Conservation (phyloP, 2,797 vertebrate species). For the Stomatorhinus walkeri region DNA sequence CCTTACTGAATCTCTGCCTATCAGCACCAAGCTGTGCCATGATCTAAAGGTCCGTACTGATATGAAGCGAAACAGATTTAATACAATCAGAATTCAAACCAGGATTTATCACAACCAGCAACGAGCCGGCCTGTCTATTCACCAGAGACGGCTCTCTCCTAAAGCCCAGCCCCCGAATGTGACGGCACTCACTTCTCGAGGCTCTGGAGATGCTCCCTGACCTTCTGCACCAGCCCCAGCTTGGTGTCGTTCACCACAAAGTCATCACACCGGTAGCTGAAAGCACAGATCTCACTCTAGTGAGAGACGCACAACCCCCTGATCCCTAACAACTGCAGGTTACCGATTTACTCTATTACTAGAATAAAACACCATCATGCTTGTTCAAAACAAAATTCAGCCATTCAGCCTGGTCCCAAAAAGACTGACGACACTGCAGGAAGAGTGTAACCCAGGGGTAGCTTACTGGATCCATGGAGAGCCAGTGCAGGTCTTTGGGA, state of each 20-base stretch:
- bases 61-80: background rate
- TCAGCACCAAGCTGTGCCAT: background rate
- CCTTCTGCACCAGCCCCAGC: slow-evolving; percentile 86
- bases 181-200: slow-evolving; percentile 84
- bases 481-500: background rate
- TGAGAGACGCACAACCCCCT: background rate
- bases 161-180: background rate
- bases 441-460: background rate
- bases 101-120: background rate
- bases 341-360: background rate
- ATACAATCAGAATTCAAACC: background rate
- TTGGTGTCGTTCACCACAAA: slow-evolving; percentile 97
- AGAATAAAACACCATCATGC: background rate
- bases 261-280: slow-evolving; percentile 96
- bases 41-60: background rate
- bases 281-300: slow-evolving; percentile 31
- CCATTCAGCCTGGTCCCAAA: background rate
- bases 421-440: background rate
- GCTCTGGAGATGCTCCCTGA: slow-evolving; percentile 92
- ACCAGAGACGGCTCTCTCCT: background rate
- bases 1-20: background rate
- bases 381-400: background rate
- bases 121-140: background rate
- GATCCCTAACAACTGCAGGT: background rate
- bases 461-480: background rate